Base-by-base conservation (phyloP, 2,797 vertebrate species). In the Malurus leucopterus region DNA sequence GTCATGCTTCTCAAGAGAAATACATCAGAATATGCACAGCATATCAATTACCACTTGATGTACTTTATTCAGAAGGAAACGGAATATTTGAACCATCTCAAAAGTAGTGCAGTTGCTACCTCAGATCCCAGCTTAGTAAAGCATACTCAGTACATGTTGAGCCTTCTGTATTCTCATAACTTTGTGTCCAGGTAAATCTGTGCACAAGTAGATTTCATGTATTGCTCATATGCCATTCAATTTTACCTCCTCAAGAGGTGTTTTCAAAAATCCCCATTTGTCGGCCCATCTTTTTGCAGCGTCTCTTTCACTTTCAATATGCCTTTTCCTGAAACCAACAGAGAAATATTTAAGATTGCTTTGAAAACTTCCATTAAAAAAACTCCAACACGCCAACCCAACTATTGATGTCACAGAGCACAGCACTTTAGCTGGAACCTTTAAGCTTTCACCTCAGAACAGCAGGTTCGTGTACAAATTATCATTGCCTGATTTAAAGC, bases 241-340 rank as follows among this genome's bases (percentile, higher is more conserved):
- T 54, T 43, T 96, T 97, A 98, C 97, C 97, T 98, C 91, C 11
- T 97, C 70, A 0, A 85, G 30, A 17, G 96, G 73, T 3, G 97
- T 96, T 7, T 95, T 94, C 79, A 98, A 89, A 90, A 98, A 98
- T 17, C 98, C 98, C 98, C 98, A 99, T 21, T 96, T 98, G 2
- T 95, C 95, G 22, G 97, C 92, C 98, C 98, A 99, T 53, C 89
- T 96, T 29, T 93, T 90, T 26, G 96, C 95, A 2, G 96, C 96
- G 23, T 96, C 93, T 1, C 8, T 11, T 83, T 98, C 98, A 2
- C 29, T 91, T 77, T 94, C 93, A 59, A 98, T 3, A 2, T 65
- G 90, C 6, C 88, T 89, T 92, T 95, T 98, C 98, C 98, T 98
- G 90, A 63, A 96, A 92, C 23, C 53, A 93, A 92, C 18, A 27